Percentiles rank a stretch among this genome's conserved stretches.
Evolutionary conservation across 2,797 vertebrate genomes (phyloP).

Genomic region (Amblyopsis hoosieri): DNA sequence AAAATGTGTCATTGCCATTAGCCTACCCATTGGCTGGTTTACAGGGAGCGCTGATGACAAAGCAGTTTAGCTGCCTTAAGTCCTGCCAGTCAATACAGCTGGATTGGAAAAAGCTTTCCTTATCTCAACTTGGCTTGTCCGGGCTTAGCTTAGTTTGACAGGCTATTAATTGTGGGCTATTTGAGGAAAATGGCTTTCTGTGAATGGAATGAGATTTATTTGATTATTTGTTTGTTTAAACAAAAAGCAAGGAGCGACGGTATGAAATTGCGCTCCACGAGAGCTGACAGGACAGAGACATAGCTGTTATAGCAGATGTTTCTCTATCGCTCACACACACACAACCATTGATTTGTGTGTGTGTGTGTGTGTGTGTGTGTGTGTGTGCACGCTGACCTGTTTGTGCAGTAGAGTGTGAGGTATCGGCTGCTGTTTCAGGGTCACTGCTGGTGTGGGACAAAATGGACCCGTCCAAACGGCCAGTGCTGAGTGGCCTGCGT

Average conservation of each 20-base stretch:
- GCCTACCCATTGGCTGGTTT: constrained; percentile 19
- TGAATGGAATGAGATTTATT: neutral
- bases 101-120: neutral
- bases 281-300: constrained; percentile 30
- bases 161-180: neutral
- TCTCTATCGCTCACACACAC: constrained; percentile 43
- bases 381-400: constrained; percentile 66
- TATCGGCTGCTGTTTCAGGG: constrained; percentile 75
- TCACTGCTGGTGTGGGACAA: constrained; percentile 69
- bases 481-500: constrained; percentile 14
- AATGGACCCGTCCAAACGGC: constrained; percentile 68
- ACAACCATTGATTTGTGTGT: constrained; percentile 49
- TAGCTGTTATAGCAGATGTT: constrained; percentile 7
- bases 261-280: constrained; percentile 12
- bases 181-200: neutral
- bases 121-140: neutral
- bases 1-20: constrained; percentile 48
- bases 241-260: constrained; percentile 1
- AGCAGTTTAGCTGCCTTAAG: constrained; percentile 38
- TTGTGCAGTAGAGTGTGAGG: constrained; percentile 78
- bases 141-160: neutral
- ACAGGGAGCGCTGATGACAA: constrained; percentile 44
- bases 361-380: constrained; percentile 12
- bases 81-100: neutral
- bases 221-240: neutral